Evolutionary conservation across 2,113 vertebrate species (phyloP), one percentile per base, ranked within the genome.

Genomic region (Oenanthe oenanthe): DNA sequence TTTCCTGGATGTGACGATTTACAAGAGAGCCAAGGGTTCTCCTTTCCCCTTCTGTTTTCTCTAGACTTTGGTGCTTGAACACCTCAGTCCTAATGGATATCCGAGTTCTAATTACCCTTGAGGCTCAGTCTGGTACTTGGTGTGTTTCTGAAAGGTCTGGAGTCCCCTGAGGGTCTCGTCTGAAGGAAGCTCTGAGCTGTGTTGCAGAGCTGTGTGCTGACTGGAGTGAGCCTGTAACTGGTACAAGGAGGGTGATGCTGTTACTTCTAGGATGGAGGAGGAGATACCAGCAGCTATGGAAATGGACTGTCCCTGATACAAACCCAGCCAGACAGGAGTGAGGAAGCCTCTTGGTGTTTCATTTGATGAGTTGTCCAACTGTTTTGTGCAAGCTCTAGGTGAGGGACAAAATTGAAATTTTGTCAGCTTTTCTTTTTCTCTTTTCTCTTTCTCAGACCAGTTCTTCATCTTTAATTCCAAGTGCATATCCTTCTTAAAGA

Each of bases 381-480:
- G 12, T 19, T 45, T 17, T 38, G 26, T 42, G 60, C 19, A 38
- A 75, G 71, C 12, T 21, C 32, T 36, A 63, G 21, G 21, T 66
- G n/a, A 73, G 50, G 53, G 19, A 48, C 29, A 31, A 45, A 68
- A 54, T 10, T 79, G 56, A 77, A 89, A 48, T 38, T 67, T 81
- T 70, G 50, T 47, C 48, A 51, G 11, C 58, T 81, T 84, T 66
- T 62, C 34, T 61, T 65, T 95, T 85, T 45, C 22, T 71, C 9
- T 57, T 51, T 51, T 50, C 22, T 48, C 47, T 48, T 94, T 89
- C 40, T 82, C 54, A 29, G 42, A n/a, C 38, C 38, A 60, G 13
- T 76, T 88, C 26, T 68, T 91, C 34, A 48, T 56, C 63, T 53
- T 28, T 70, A 66, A 63, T 60, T 96, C 26, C 36, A 45, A 78